Evolutionary conservation across 2,888 invertebrate species (phyloP).

Genomic region (Hirudinaria manillensis): DNA sequence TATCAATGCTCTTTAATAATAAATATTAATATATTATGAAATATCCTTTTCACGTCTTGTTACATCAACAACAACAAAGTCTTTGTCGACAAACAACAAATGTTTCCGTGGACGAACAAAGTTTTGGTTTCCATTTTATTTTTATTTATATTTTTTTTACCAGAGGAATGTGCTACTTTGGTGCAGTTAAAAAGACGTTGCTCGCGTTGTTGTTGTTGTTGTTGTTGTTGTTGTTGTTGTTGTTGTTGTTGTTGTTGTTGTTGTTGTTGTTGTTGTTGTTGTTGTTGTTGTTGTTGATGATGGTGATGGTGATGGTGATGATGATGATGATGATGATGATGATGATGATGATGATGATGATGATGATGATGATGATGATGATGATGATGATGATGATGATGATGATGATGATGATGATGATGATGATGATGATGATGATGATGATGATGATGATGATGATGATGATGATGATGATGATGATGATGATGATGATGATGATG

Average conservation of each 20-base stretch:
- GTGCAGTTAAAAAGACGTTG: not conserved
- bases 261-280: not conserved
- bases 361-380: constrained; percentile 7
- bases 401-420: constrained; percentile 7
- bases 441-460: constrained; percentile 1
- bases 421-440: constrained; percentile 7
- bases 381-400: constrained; percentile 7
- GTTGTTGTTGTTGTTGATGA: not conserved
- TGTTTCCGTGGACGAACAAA: not conserved
- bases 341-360: constrained; percentile 7
- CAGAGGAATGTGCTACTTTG: not conserved
- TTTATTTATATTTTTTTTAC: not conserved
- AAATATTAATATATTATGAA: too few species aligned
- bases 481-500: constrained; percentile 7
- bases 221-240: not conserved
- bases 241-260: not conserved
- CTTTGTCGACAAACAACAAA: too few species aligned
- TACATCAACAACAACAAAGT: too few species aligned
- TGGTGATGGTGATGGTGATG: not conserved
- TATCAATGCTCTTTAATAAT: too few species aligned
- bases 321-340: not conserved
- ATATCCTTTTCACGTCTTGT: too few species aligned
- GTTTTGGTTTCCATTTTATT: not conserved
- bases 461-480: constrained; percentile 1
- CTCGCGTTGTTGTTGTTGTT: not conserved